Conservation (phyloP, 2,888 invertebrate genomes). For the Conus canariensis region DNA sequence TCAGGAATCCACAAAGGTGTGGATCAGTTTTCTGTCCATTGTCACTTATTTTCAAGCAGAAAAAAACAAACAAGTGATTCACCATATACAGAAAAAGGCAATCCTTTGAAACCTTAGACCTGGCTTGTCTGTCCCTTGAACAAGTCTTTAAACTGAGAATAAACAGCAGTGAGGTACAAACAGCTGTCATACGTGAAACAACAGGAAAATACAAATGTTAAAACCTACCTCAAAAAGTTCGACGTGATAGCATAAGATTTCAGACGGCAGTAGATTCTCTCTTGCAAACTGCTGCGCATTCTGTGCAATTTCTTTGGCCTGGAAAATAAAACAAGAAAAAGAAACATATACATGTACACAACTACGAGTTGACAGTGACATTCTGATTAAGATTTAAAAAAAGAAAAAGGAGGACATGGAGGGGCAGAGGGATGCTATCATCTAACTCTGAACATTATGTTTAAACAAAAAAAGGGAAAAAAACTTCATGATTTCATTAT, state of each 20-base stretch:
- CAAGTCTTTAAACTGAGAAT: background rate
- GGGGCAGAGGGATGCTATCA: too few species aligned
- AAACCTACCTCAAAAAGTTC: constrained; percentile 83
- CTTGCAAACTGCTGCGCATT: constrained; percentile 83
- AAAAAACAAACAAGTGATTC: background rate
- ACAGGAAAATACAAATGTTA: background rate
- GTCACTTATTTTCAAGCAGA: background rate
- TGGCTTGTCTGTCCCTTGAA: too few species aligned
- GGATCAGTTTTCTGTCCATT: too few species aligned
- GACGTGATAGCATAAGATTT: constrained; percentile 93
- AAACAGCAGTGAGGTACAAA: background rate
- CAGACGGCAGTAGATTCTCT: constrained; percentile 88
- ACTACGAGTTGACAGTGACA: background rate
- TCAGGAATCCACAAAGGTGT: too few species aligned
- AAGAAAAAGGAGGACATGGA: too few species aligned
- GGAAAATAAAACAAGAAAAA: constrained; percentile 42
- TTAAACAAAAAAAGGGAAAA: too few species aligned
- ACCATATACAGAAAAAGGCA: background rate
- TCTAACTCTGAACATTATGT: too few species aligned
- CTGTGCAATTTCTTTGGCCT: constrained; percentile 73
- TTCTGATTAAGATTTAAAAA: too few species aligned
- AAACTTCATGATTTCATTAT: too few species aligned
- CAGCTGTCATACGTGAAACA: background rate
- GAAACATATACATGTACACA: background rate
- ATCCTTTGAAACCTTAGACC: too few species aligned